Percentiles rank a stretch among this genome's conserved stretches.
Evolutionary conservation across 2,888 invertebrate genomes (phyloP).

Genomic region (Sialis fuliginosa): DNA sequence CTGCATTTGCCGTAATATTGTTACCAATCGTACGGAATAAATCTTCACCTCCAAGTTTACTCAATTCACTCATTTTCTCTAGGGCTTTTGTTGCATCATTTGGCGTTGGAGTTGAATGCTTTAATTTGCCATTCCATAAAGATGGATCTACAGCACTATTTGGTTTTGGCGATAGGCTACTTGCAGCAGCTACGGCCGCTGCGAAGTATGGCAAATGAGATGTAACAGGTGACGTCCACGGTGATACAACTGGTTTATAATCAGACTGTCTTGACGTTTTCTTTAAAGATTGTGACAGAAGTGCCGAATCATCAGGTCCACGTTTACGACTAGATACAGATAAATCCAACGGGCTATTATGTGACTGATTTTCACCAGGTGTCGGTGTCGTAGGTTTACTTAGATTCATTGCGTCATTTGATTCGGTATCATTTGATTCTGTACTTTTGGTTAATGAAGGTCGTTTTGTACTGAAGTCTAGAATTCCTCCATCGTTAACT

Average conservation of each 20-base stretch:
- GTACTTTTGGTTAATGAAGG: constrained; percentile 10
- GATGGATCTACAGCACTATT: constrained; percentile 30
- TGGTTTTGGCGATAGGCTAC: constrained; percentile 43
- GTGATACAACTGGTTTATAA: constrained; percentile 50
- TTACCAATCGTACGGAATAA: constrained; percentile 45
- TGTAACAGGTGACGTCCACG: constrained; percentile 61
- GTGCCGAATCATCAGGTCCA: constrained; percentile 39
- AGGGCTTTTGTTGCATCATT: constrained; percentile 75
- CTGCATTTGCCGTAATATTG: constrained; percentile 32
- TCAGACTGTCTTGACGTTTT: constrained; percentile 49
- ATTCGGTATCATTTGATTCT: constrained; percentile 21
- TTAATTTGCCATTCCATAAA: constrained; percentile 65
- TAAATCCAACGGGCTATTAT: constrained; percentile 59
- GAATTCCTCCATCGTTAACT: constrained; percentile 35
- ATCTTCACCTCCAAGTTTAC: constrained; percentile 66
- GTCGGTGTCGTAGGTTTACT: constrained; percentile 45
- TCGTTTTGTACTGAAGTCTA: constrained; percentile 70
- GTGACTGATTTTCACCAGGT: constrained; percentile 30
- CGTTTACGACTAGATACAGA: constrained; percentile 61
- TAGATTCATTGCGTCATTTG: constrained; percentile 48
- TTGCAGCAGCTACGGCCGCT: constrained; percentile 57
- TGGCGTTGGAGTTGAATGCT: constrained; percentile 44
- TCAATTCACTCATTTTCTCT: constrained; percentile 82
- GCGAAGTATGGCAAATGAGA: constrained; percentile 68
- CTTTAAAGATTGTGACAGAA: constrained; percentile 37